Percentiles rank a stretch among this genome's conserved stretches.
These are phyloP conservation scores for Julus scandinavius DNA, from an alignment of 2,888 invertebrate genomes.

Conservation along the genomic window DNA sequence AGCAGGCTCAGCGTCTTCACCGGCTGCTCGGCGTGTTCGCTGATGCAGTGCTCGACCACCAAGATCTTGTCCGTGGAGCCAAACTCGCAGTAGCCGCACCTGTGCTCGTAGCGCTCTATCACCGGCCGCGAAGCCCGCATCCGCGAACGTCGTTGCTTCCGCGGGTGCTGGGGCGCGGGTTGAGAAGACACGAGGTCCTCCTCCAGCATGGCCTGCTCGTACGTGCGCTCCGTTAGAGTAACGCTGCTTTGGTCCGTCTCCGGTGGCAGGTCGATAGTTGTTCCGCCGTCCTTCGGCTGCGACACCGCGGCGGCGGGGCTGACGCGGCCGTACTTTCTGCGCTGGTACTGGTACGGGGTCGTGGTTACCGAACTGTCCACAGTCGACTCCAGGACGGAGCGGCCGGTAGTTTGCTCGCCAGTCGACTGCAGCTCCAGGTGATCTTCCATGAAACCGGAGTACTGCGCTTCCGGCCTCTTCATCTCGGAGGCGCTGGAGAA, in stretches of 20 bases:
- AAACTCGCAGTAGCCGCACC: slow-evolving; percentile 57
- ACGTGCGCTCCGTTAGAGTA: slow-evolving; percentile 54
- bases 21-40: slow-evolving; percentile 54
- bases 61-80: slow-evolving; percentile 56
- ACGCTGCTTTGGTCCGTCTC: slow-evolving; percentile 48
- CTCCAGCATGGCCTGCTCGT: slow-evolving; percentile 56
- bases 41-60: slow-evolving; percentile 57
- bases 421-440: slow-evolving; percentile 56
- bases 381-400: slow-evolving; percentile 56
- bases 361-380: slow-evolving; percentile 53
- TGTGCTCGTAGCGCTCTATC: slow-evolving; percentile 45
- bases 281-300: background rate
- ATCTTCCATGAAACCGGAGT: slow-evolving; percentile 58
- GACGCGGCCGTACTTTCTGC: background rate
- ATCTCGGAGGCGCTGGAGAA: slow-evolving; percentile 54
- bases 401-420: background rate
- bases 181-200: slow-evolving; percentile 51
- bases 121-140: background rate
- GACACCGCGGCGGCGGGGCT: background rate
- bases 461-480: slow-evolving; percentile 51
- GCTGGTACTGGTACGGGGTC: slow-evolving; percentile 53
- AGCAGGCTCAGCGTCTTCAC: slow-evolving; percentile 56
- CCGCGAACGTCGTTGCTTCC: slow-evolving; percentile 22
- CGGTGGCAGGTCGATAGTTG: slow-evolving; percentile 56
- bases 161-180: background rate